Base-by-base conservation (phyloP, 1,140 invertebrate genomes). In the Bilobella aurantiaca region DNA sequence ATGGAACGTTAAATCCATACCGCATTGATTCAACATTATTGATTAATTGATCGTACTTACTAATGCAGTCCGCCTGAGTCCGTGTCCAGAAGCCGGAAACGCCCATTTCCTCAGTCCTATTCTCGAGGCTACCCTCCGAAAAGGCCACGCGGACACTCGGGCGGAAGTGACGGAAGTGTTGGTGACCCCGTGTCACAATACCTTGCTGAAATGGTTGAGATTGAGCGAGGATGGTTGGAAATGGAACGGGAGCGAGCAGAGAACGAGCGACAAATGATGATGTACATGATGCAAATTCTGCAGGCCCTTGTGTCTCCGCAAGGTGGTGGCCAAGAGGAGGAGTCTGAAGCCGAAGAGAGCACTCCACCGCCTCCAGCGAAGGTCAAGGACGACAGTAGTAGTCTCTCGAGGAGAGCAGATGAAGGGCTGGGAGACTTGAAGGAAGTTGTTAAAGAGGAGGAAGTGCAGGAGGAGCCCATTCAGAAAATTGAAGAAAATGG, bases 271-370 rank as follows among this genome's bases (percentile, higher is more conserved):
- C 49, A 57, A n/a, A 70, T 73, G 68, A 70, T 73, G 68, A 63
- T 69, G 49, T 73, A 70, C 67, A 69, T 73, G 67, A 73, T 70
- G 68, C 71, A 73, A 63, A 67, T 70, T 23, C 64, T 73, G 16
- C 68, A 70, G 29, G 71, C 71, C 31, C 56, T 73, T 29, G 66
- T 72, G n/a, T 69, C 66, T 68, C 70, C 70, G 3, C 59, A 57
- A 25, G 65, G 67, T 57, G 21, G n/a, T 57, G 21, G n/a, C 21
- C 58, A 65, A 23, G 66, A 67, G 30, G 66, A 68, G 2, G 66
- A 68, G 29, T 31, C 28, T 1, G 63, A 68, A 27, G 65, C 8
- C 1, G 64, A 61, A 8, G 49, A 23, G 18, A 29, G 31, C 16
- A 5, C 16, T 21, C 27, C 5, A 21, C 27, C 5, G 53, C 8